Evolutionary conservation across 2,113 vertebrate genomes (phyloP).

Genomic region (Octodon degus): DNA sequence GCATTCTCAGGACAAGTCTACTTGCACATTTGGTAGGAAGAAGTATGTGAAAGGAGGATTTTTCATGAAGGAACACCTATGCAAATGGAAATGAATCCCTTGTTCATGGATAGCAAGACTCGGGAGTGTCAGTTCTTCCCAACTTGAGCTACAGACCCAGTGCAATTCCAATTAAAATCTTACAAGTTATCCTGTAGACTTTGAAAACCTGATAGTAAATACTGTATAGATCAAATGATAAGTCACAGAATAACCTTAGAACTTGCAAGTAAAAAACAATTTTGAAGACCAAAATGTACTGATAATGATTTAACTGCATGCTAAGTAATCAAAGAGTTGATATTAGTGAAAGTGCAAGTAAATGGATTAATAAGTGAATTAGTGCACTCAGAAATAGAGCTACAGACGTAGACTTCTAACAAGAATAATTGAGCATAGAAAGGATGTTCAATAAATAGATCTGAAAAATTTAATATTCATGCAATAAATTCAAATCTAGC

Average conservation of each 20-base stretch:
- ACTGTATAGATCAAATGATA: neutral
- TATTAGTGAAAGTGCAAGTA: neutral
- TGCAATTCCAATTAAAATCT: neutral
- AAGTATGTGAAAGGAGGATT: neutral
- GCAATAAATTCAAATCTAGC: neutral
- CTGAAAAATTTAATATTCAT: neutral
- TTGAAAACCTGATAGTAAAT: neutral
- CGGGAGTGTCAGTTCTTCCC: neutral
- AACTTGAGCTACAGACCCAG: neutral
- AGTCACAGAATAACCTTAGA: neutral
- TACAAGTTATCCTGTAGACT: too few species aligned
- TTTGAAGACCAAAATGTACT: neutral
- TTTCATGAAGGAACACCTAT: neutral
- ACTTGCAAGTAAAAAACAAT: neutral
- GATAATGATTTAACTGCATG: neutral
- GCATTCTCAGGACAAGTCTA: fast-evolving
- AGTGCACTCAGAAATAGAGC: neutral
- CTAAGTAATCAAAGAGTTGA: neutral
- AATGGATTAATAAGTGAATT: neutral
- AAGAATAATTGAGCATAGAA: neutral
- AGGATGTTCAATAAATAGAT: neutral
- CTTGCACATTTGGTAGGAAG: neutral
- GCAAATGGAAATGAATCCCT: too few species aligned
- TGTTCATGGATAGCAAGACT: neutral
- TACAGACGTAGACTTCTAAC: neutral